A percentile compares a stretch with the other conserved stretches of the same genome.
Conservation (phyloP, 2,113 vertebrate genomes). For the Gymnobelideus leadbeateri region DNA sequence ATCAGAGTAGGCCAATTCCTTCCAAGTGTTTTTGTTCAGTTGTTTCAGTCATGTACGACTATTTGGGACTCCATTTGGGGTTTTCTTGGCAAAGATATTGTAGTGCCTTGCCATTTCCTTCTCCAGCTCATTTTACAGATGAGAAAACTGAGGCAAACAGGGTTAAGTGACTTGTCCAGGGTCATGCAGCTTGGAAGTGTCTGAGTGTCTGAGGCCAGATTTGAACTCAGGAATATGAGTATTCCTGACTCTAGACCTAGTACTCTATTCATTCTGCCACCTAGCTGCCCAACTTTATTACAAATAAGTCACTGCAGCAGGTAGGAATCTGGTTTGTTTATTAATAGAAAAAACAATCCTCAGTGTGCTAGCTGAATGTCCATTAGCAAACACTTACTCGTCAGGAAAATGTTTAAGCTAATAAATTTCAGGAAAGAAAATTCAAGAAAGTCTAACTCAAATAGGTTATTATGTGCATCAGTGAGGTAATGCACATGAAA, state of each 20-base stretch:
- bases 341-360: slow-evolving; percentile 31
- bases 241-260: background rate
- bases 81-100: background rate
- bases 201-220: background rate
- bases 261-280: background rate
- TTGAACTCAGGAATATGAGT: background rate
- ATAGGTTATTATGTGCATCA: background rate
- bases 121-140: background rate
- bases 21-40: background rate
- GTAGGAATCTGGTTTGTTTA: slow-evolving; percentile 58
- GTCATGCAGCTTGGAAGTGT: background rate
- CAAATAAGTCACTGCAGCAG: slow-evolving; percentile 65
- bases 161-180: background rate
- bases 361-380: slow-evolving; percentile 46
- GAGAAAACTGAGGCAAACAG: background rate
- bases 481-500: background rate
- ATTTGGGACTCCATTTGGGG: background rate
- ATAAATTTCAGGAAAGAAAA: background rate
- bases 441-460: background rate
- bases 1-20: background rate
- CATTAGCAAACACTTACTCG: slow-evolving; percentile 21
- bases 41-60: background rate
- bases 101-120: background rate
- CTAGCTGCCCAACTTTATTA: background rate
- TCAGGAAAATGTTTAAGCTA: slow-evolving; percentile 29